Evolutionary conservation across 2,113 vertebrate genomes (phyloP).

Genomic region (Xiphorhynchus elegans): DNA sequence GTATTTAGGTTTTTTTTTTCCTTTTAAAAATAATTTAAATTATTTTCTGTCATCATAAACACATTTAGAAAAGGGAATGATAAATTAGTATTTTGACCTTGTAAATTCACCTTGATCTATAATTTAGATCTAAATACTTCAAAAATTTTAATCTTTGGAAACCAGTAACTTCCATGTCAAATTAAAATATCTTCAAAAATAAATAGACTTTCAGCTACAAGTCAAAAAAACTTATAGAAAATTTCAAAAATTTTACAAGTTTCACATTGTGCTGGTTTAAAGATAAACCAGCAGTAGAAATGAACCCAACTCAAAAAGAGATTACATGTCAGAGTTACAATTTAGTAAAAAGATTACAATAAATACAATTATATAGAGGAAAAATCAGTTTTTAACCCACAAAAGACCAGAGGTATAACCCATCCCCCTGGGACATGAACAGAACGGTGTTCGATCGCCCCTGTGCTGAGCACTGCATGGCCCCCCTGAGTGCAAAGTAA

Average conservation of each 20-base stretch:
- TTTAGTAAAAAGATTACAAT: no score
- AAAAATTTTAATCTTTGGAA: neutral
- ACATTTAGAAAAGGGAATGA: neutral
- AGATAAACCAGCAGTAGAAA: no score
- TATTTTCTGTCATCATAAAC: neutral
- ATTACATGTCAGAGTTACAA: no score
- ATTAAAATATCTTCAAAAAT: neutral
- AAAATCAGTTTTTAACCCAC: no score
- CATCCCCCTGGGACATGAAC: no score
- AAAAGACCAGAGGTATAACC: no score
- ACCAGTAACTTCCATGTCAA: neutral
- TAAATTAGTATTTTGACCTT: neutral
- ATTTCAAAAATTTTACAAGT: neutral
- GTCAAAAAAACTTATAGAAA: neutral
- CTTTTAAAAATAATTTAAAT: neutral
- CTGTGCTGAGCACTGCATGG: no score
- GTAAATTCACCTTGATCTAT: neutral
- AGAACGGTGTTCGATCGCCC: no score
- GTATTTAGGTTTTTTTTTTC: neutral
- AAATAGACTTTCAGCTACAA: neutral
- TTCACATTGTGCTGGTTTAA: neutral
- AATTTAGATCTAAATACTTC: neutral
- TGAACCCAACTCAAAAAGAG: no score
- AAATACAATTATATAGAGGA: no score
- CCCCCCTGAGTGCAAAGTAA: no score